Conservation (phyloP, 1,140 invertebrate genomes). For the Hestina assimilis region DNA sequence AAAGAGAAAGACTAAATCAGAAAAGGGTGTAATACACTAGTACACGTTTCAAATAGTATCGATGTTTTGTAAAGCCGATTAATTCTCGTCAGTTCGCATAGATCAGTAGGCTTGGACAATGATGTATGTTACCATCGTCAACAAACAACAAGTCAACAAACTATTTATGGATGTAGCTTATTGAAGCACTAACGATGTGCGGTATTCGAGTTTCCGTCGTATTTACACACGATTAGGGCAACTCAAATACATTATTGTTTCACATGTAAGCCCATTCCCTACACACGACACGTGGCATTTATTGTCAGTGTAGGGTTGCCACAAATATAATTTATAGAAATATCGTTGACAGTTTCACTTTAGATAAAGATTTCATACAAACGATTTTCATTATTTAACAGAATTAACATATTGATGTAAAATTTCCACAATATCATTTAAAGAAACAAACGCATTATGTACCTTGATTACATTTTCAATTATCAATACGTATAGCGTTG, state of each 20-base stretch:
- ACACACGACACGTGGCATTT: constrained; percentile 34
- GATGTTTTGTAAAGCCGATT: constrained; percentile 16
- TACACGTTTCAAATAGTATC: background rate
- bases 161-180: constrained; percentile 27
- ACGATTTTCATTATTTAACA: too few relatives aligned
- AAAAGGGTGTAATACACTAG: background rate
- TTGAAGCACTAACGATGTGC: constrained; percentile 25
- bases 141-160: constrained; percentile 22
- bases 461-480: too few relatives aligned
- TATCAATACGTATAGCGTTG: too few relatives aligned
- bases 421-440: too few relatives aligned
- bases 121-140: constrained; percentile 19
- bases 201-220: constrained; percentile 24
- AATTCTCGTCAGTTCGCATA: constrained; percentile 14
- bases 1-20: background rate
- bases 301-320: constrained; percentile 22
- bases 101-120: constrained; percentile 10
- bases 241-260: constrained; percentile 35
- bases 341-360: background rate
- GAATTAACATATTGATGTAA: too few relatives aligned
- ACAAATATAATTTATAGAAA: background rate
- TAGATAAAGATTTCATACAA: too few relatives aligned
- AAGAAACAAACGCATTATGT: too few relatives aligned
- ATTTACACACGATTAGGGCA: constrained; percentile 36
- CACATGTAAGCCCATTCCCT: constrained; percentile 32